phyloP scores from a whole-genome alignment of 2,797 vertebrate genomes.

The Phrynocephalus vlangalii region DNA sequence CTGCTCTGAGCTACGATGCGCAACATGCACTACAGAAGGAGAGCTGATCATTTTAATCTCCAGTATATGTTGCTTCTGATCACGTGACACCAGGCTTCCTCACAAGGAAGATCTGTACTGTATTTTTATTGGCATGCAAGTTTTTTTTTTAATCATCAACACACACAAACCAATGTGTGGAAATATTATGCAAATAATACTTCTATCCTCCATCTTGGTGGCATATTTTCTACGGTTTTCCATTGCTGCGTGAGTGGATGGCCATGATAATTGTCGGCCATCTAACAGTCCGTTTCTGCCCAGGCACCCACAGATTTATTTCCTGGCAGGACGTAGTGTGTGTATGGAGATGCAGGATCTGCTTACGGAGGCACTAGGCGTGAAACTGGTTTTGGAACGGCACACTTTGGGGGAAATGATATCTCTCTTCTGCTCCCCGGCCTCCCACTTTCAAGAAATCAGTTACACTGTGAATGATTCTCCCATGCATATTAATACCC shows the following conservation, averaged over 20 bases:
- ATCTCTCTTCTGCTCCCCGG: no score
- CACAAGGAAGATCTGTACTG: neutral
- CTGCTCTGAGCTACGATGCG: neutral
- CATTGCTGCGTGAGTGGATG: no score
- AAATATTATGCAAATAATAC: no score
- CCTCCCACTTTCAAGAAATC: rapidly evolving
- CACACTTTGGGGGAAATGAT: neutral
- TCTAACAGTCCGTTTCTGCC: no score
- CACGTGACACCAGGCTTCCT: neutral
- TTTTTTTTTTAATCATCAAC: no score
- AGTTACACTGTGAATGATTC: neutral
- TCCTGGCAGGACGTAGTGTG: no score
- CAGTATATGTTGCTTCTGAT: neutral
- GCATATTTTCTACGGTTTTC: no score
- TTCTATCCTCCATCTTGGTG: no score
- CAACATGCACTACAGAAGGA: neutral
- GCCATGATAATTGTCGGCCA: no score
- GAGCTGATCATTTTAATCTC: neutral
- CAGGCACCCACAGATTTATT: no score
- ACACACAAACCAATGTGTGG: no score
- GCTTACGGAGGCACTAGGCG: rapidly evolving
- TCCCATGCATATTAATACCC: neutral
- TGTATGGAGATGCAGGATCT: neutral
- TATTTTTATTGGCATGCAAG: no score
- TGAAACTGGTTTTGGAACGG: neutral